Base-by-base conservation (phyloP, 2,113 vertebrate genomes). In the Prochilodus magdalenae region DNA sequence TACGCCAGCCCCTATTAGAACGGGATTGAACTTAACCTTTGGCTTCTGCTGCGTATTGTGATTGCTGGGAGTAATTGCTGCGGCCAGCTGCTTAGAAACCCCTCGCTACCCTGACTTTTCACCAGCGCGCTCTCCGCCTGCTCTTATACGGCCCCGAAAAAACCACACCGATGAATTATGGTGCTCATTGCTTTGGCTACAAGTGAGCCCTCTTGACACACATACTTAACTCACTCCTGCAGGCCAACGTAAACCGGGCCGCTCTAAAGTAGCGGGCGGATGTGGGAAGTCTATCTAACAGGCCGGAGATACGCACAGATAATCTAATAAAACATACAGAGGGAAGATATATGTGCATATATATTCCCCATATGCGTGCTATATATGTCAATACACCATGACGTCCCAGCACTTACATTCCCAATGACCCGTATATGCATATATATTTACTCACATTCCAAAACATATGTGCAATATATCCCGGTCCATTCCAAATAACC, bases 11-110 rank as follows among this genome's bases (percentile, higher is more conserved):
- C 73, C 76, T 79, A 77, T 87, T 81, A 85, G 62, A 59, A 33
- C 12, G 22, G 72, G 81, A 70, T 77, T 83, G 82, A 77, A 81
- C 73, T 77, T 82, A 72, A 86, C 77, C 49, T 78, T 74, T 82
- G 86, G 83, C 84, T 83, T 44, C 79, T 70, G 83, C 78, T 81
- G 69, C 69, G 44, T 47, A 73, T 55, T 55, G 70, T 82, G 75
- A 57, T 84, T 82, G 80, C 81, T 33, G 81, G 27, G 80, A 82
- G 80, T 87, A 81, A 87, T 86, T 88, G 78, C 86, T 82, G 80
- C 75, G 83, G 80, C 83, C 75, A 83, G 82, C 82, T 84, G 88
- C 79, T 86, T 79, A n/a, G 51, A 75, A 53, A 49, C 60, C 77
- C 73, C 63, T 75, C 22, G 65, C 36, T 62, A 65, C 71, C 30